Evolutionary conservation across 2,888 invertebrate genomes (phyloP), one percentile per base, ranked within the genome.

Genomic region (Xestia ashworthii): DNA sequence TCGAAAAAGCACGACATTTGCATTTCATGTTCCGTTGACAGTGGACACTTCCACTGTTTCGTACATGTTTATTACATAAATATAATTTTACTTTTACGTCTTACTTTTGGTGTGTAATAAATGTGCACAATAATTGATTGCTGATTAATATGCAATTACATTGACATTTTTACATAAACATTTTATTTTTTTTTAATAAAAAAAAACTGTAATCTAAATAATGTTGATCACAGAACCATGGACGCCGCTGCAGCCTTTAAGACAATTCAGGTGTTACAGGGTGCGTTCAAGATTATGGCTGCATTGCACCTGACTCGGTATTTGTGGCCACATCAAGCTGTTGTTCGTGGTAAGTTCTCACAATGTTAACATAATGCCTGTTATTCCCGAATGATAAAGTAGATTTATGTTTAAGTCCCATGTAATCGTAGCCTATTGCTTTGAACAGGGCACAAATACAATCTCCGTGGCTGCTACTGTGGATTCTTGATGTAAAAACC

Each of bases 301-400:
- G 66, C 75, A 0, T 38, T 87, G 50, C 78, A 87, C 1, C 73
- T 87, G 5, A 85, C 85, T 0, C 70, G 50, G 14, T 80, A 85
- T 53, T 32, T 85, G 22, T 87, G 87, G 87, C 87, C 87, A 22
- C 60, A 38, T 5, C 76, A 87, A 70, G 75, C 85, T 3, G 25
- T 65, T 14, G 80, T 85, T 55, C 62, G 71, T 9, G 83, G 87
- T 87, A 55, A 55, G 55, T 55, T 44, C 11, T 44, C 8, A 55
- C n/a, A n/a, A n/a, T n/a, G 12, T 55, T 55, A 53, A 22, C 1
- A 53, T 53, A 53, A 53, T 22, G 22, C 53, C 22, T 53, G 9
- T 22, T 9, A 53, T 22, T 9, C 22, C 53, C 1, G 53, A 22
- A 22, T 9, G 11, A 9, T 22, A 4, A 53, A 22, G 22, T 9